Percentiles rank a stretch among this genome's conserved stretches.
phyloP scores from a whole-genome alignment of 1,140 invertebrate genomes.

The Idris sp. region DNA sequence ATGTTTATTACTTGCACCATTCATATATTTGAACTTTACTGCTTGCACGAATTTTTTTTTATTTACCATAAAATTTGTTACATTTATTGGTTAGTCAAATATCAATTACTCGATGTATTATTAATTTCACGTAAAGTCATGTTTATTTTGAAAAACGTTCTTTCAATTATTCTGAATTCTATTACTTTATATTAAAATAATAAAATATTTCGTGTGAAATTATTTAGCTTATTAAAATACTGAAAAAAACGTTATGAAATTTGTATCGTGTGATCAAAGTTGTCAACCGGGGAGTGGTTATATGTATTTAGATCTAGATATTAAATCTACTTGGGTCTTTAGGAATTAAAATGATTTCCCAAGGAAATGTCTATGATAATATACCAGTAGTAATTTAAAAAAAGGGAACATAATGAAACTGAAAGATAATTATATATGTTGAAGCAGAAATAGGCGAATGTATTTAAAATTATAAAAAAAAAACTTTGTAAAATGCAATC shows the following conservation, averaged over 20 bases:
- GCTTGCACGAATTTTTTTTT: too few relatives aligned
- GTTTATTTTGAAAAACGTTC: too few relatives aligned
- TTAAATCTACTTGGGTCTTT: conserved; percentile 36
- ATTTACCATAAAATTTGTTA: too few relatives aligned
- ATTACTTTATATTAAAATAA: not conserved
- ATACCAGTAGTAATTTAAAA: conserved; percentile 6
- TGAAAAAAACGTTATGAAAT: conserved; percentile 21
- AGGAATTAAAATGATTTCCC: conserved; percentile 40
- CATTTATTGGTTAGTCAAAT: too few relatives aligned
- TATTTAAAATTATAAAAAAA: not conserved
- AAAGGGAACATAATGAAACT: conserved; percentile 27
- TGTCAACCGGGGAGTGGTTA: conserved; percentile 41
- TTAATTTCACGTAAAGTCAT: not conserved
- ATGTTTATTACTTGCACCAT: not conserved
- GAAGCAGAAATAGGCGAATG: not conserved
- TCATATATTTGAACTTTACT: too few relatives aligned
- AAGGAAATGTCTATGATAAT: conserved; percentile 35
- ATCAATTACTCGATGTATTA: not conserved
- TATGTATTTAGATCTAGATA: conserved; percentile 41
- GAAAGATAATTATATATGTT: conserved; percentile 27
- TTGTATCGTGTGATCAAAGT: conserved; percentile 39
- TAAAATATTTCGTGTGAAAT: conserved; percentile 25
- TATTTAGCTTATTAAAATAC: conserved; percentile 9
- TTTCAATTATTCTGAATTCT: conserved; percentile 1
- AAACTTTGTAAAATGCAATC: conserved; percentile 3